Evolutionary conservation across 2,113 vertebrate genomes (phyloP).

Genomic region (Tragelaphus strepsiceros): DNA sequence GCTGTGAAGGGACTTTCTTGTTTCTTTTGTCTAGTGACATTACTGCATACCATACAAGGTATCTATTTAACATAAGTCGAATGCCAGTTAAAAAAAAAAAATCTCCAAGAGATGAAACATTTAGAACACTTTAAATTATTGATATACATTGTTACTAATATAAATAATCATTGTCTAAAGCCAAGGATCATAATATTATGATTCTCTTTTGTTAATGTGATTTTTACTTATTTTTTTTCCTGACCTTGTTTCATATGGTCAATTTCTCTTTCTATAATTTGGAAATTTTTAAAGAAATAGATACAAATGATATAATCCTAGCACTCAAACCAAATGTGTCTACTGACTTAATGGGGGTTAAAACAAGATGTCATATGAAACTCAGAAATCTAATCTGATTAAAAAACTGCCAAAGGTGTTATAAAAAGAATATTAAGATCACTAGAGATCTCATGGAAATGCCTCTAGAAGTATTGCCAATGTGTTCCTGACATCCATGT

Average conservation of each 20-base stretch:
- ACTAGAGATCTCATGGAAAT: background rate
- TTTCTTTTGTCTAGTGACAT: slow-evolving; percentile 3
- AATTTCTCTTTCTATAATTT: background rate
- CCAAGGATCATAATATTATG: background rate
- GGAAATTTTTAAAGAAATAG: background rate
- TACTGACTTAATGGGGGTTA: background rate
- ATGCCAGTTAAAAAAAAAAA: background rate
- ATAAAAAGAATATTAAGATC: background rate
- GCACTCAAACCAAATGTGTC: background rate
- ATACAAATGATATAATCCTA: background rate
- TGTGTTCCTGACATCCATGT: background rate
- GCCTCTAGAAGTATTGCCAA: background rate
- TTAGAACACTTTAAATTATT: background rate
- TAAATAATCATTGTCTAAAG: background rate
- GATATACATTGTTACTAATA: background rate
- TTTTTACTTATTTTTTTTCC: background rate
- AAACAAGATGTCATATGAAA: background rate
- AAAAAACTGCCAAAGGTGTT: background rate
- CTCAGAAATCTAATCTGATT: background rate
- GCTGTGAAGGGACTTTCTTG: background rate
- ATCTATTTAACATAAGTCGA: background rate
- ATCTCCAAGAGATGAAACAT: background rate
- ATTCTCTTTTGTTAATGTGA: background rate
- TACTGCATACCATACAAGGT: background rate
- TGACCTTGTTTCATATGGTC: background rate